Base-by-base conservation (phyloP, 2,797 vertebrate genomes). In the Gallinago solitaria region DNA sequence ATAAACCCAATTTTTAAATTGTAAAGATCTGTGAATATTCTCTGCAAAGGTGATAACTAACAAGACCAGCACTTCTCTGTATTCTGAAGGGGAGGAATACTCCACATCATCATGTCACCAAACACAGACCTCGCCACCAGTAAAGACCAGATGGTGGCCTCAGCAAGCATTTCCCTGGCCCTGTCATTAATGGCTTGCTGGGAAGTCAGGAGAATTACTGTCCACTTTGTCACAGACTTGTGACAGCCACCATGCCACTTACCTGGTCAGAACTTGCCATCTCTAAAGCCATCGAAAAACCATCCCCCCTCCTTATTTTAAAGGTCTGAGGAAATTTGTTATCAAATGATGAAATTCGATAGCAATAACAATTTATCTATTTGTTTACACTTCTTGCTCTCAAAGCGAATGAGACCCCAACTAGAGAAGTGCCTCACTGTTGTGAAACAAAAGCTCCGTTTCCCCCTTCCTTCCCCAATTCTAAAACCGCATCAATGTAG, bases 61-160 rank as follows among this genome's bases (percentile, higher is more conserved):
- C 17, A 48, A 15, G 48, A 51, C 27, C 25, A 59, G 76, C 69
- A 67, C 69, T 70, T 70, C 56, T 78, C 69, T 25, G 8, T 0
- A 11, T 0, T 2, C 35, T 13, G 19, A 23, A 14, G 25, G 2
- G 8, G 63, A 73, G 41, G 6, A 53, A 53, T 19, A 30, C 51
- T 30, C 51, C 28, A 9, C 8, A 1, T 17, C 11, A 20, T 7
- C 3, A 2, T 1, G 24, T 28, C 25, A 32, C 32, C 5, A 2
- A 76, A 37, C 30, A 17, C 5, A 17, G 18, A 25, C 69, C 71
- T 61, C 4, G 0, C n/a, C 37, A 45, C n/a, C 37, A 53, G 54
- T 5, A 8, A 30, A 27, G 28, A n/a, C 39, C 17, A 5, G 32
- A 9, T 0, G 27, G 53, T 27, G 51, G 53, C 33, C 21, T 10